Percentiles rank a stretch among this genome's conserved stretches.
These are phyloP conservation scores for Lophius americanus DNA, from an alignment of 2,797 vertebrate genomes.

Conservation along the genomic window DNA sequence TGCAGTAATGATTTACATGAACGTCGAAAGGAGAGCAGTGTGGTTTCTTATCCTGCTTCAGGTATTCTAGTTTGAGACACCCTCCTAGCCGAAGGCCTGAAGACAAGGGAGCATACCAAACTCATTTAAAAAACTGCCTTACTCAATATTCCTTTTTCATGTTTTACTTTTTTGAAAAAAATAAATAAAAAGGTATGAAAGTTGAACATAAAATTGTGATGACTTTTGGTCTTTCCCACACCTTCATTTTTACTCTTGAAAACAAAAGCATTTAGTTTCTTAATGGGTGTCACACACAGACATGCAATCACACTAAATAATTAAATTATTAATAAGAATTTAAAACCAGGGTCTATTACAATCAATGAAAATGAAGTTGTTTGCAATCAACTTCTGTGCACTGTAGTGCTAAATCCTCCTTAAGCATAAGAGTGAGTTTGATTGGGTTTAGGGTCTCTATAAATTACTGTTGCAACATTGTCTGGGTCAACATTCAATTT, in stretches of 20 bases:
- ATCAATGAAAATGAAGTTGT: too few species aligned
- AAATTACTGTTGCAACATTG: too few species aligned
- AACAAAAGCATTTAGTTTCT: too few species aligned
- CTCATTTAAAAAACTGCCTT: conserved; percentile 82
- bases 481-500: too few species aligned
- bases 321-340: too few species aligned
- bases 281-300: too few species aligned
- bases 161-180: conserved; percentile 80
- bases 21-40: background rate
- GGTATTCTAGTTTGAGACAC: conserved; percentile 46
- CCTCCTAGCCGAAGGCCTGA: conserved; percentile 47
- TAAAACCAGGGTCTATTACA: too few species aligned
- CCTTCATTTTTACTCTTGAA: background rate
- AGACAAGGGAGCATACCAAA: conserved; percentile 59
- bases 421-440: too few species aligned
- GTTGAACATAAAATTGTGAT: conserved; percentile 7
- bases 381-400: background rate
- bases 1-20: conserved; percentile 60
- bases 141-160: conserved; percentile 79
- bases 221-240: conserved; percentile 4
- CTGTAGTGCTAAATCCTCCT: too few species aligned
- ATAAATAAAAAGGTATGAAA: conserved; percentile 71
- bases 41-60: conserved; percentile 20
- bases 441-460: too few species aligned
- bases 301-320: too few species aligned